These are phyloP conservation scores for Stichodactyla mertensii DNA, from an alignment of 64 coral and sea anemone species.

Conservation along the genomic window DNA sequence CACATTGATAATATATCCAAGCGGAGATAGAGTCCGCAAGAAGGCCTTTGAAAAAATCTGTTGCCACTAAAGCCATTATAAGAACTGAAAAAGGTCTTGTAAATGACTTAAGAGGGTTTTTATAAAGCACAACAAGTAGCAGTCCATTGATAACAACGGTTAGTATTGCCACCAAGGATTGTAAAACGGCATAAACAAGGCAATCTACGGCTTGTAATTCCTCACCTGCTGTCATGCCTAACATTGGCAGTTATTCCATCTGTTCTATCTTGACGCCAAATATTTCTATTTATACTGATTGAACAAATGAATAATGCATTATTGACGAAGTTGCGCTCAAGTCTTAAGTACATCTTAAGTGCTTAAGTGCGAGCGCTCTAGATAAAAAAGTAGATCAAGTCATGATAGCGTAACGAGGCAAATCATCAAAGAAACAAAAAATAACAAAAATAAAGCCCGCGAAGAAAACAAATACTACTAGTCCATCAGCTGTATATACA, in stretches of 20 bases:
- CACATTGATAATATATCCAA: conserved; percentile 7
- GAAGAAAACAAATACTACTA: no score
- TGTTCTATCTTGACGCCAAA: background rate
- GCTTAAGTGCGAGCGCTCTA: background rate
- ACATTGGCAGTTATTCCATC: background rate
- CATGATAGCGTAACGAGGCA: no score
- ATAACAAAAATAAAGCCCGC: no score
- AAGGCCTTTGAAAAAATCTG: background rate
- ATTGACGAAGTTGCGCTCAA: background rate
- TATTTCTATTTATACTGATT: background rate
- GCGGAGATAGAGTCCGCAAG: background rate
- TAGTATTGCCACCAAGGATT: background rate
- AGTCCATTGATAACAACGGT: background rate
- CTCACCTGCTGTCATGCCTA: no score
- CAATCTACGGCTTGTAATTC: background rate
- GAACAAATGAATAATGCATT: background rate
- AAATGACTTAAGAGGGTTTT: conserved; percentile 5
- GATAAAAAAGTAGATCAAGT: background rate
- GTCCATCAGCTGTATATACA: no score
- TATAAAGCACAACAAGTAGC: background rate
- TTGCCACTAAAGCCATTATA: background rate
- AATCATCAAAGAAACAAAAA: no score
- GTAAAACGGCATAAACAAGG: background rate
- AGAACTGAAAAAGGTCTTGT: conserved; percentile 1
- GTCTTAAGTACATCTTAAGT: background rate